Evolutionary conservation across 2,113 vertebrate genomes (phyloP).

Genomic region (Brienomyrus longianalis): DNA sequence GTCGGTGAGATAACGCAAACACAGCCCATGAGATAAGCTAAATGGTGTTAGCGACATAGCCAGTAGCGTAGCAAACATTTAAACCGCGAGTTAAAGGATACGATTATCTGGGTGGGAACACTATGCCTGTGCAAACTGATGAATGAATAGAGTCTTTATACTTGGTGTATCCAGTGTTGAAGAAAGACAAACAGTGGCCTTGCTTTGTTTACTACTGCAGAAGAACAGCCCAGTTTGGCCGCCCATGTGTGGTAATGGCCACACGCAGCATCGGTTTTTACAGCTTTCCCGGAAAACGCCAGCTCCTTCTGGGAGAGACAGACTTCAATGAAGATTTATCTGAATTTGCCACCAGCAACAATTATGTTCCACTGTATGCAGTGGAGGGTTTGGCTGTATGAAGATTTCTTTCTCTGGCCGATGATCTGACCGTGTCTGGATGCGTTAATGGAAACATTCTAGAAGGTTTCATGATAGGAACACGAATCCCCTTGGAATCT

Average conservation of each 20-base stretch:
- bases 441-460: neutral
- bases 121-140: neutral
- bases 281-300: neutral
- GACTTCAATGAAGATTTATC: neutral
- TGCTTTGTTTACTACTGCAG: neutral
- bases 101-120: neutral
- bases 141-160: neutral
- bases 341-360: neutral
- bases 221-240: neutral
- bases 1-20: neutral
- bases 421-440: neutral
- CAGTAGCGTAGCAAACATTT: neutral
- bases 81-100: neutral
- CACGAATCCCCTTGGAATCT: neutral
- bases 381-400: neutral
- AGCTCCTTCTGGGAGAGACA: neutral
- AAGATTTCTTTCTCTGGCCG: neutral
- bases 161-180: neutral
- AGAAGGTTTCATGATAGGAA: neutral
- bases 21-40: neutral
- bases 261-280: neutral
- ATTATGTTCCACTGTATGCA: neutral
- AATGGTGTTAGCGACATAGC: neutral
- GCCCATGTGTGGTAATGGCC: neutral
- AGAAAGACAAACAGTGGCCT: neutral